A percentile compares a stretch with the other conserved stretches of the same genome.
These are phyloP conservation scores for Limnephilus lunatus DNA, from an alignment of 2,888 invertebrate genomes.

Conservation along the genomic window DNA sequence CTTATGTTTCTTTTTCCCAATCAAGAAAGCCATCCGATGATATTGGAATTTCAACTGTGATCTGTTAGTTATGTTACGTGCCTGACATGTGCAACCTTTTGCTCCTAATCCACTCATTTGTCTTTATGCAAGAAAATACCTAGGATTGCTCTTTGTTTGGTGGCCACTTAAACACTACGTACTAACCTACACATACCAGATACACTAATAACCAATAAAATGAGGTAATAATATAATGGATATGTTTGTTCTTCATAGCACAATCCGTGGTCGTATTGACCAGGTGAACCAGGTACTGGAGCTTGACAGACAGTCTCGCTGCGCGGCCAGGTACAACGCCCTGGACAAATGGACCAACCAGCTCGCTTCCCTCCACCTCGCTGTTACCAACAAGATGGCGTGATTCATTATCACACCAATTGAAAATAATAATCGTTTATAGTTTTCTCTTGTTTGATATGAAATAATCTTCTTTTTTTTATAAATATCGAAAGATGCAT, in stretches of 20 bases:
- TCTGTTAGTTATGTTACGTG: not conserved
- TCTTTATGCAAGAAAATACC: not conserved
- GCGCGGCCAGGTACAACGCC: slow-evolving; percentile 92
- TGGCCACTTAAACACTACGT: not conserved
- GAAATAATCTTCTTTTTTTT: not conserved
- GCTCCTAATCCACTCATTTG: not conserved
- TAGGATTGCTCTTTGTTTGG: not conserved
- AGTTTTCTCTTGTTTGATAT: not conserved
- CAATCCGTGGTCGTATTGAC: slow-evolving; percentile 91
- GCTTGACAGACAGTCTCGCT: slow-evolving; percentile 87
- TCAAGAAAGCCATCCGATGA: not conserved
- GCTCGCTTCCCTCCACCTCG: slow-evolving; percentile 90
- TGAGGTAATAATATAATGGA: not conserved
- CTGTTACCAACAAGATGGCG: slow-evolving; percentile 96
- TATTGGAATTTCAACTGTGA: not conserved
- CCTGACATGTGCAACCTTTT: not conserved
- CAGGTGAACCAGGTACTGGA: slow-evolving; percentile 97
- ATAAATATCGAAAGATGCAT: slow-evolving; percentile 17
- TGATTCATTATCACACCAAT: slow-evolving; percentile 70
- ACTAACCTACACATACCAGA: not conserved
- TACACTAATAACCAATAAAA: not conserved
- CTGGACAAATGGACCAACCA: slow-evolving; percentile 98
- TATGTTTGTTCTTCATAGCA: slow-evolving; percentile 75
- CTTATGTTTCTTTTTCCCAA: not conserved
- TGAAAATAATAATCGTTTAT: not conserved